phyloP scores from a whole-genome alignment of 2,888 invertebrate species.

The Zhuqinia jingwanae region DNA sequence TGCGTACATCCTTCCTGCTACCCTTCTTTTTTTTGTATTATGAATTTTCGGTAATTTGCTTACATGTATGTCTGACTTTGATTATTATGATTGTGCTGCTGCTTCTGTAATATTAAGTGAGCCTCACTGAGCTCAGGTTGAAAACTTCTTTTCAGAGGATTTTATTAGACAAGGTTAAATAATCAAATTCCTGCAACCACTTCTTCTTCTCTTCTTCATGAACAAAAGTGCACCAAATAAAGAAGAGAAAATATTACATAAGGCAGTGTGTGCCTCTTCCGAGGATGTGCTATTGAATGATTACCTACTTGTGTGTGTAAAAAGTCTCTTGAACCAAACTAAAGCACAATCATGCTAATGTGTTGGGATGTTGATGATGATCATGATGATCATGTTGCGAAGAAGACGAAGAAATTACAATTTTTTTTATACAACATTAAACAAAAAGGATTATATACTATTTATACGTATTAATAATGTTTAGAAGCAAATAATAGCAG shows the following conservation, averaged over 20 bases:
- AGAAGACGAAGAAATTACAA: conserved; percentile 11
- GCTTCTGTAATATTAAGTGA: too few relatives aligned
- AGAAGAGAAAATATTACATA: too few relatives aligned
- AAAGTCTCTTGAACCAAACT: conserved; percentile 13
- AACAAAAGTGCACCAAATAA: conserved; percentile 7
- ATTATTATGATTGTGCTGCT: conserved; percentile 10
- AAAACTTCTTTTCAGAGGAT: conserved; percentile 46
- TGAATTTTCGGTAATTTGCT: too few relatives aligned
- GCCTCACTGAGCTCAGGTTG: background rate
- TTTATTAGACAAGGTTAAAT: conserved; percentile 65
- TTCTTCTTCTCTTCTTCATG: too few relatives aligned
- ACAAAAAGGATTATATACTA: background rate
- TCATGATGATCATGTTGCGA: too few relatives aligned
- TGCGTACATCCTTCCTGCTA: conserved; percentile 46
- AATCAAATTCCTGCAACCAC: conserved; percentile 61
- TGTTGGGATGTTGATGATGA: conserved; percentile 52
- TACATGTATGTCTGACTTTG: background rate
- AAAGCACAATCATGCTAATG: conserved; percentile 68
- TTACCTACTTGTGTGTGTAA: conserved; percentile 21
- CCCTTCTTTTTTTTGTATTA: background rate
- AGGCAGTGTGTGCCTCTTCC: conserved; percentile 1
- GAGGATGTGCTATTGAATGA: conserved; percentile 3
- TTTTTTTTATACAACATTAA: conserved; percentile 1
- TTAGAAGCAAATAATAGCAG: background rate
- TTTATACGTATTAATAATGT: background rate